A percentile compares a stretch with the other conserved stretches of the same genome.
Evolutionary conservation across 2,797 vertebrate genomes (phyloP).

Genomic region (Morelia viridis): DNA sequence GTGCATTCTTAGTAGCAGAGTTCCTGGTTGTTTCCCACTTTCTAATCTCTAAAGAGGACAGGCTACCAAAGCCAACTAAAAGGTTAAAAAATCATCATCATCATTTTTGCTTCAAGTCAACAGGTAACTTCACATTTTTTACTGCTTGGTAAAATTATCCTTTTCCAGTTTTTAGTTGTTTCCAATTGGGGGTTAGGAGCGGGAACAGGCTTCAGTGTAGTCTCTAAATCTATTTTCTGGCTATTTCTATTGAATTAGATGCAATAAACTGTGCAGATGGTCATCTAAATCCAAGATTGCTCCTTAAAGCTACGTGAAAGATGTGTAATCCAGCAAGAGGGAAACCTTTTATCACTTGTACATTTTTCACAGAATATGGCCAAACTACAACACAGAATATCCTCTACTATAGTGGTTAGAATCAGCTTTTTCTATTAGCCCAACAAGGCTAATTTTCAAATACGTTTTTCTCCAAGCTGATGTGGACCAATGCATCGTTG

Average conservation of each 20-base stretch:
- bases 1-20: neutral
- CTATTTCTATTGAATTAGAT: neutral
- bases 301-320: neutral
- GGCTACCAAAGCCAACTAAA: neutral
- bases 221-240: neutral
- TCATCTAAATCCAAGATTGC: neutral
- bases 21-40: neutral
- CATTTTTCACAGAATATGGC: neutral
- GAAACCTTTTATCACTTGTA: neutral
- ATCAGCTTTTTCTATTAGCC: neutral
- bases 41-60: neutral
- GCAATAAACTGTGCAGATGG: neutral
- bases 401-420: neutral
- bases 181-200: neutral
- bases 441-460: neutral
- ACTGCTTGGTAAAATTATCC: too few species aligned
- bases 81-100: neutral
- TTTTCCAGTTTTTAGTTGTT: neutral
- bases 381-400: neutral
- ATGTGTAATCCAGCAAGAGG: too few species aligned
- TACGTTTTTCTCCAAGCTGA: neutral
- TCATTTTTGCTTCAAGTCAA: neutral
- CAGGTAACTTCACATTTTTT: neutral
- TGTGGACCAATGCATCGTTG: neutral
- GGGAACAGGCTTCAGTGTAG: neutral